Percentiles rank a stretch among this genome's conserved stretches.
These are phyloP conservation scores for Leucopsar rothschildi DNA, from an alignment of 2,113 vertebrate species.

Conservation along the genomic window DNA sequence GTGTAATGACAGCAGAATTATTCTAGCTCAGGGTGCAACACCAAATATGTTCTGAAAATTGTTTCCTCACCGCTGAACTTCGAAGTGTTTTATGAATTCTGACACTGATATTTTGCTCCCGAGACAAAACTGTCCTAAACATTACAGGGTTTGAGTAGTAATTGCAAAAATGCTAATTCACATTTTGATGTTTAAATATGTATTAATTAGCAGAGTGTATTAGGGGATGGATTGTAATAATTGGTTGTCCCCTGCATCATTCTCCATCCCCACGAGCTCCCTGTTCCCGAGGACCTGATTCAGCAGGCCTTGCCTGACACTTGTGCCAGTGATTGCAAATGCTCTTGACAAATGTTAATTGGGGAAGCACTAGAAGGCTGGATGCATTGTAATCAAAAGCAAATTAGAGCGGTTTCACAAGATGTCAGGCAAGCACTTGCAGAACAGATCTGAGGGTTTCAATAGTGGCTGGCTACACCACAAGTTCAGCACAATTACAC, in stretches of 20 bases:
- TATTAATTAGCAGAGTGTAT: constrained; percentile 65
- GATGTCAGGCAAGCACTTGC: constrained; percentile 70
- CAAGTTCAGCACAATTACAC: constrained; percentile 34
- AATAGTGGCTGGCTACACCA: constrained; percentile 17
- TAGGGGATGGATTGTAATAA: constrained; percentile 50
- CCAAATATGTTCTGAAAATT: constrained; percentile 6
- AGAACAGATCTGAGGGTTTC: constrained; percentile 59
- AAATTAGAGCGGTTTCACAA: constrained; percentile 75
- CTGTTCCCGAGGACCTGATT: constrained; percentile 14
- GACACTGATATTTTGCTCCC: constrained; percentile 55
- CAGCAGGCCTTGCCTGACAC: constrained; percentile 40
- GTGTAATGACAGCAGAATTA: not conserved
- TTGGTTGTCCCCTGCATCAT: not conserved
- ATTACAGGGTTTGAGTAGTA: constrained; percentile 35
- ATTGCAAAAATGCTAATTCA: constrained; percentile 61
- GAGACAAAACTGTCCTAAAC: constrained; percentile 55
- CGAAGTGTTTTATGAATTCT: not conserved
- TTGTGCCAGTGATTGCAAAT: constrained; percentile 70
- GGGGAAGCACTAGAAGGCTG: constrained; percentile 74
- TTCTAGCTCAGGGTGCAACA: not conserved
- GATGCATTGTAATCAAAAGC: constrained; percentile 76
- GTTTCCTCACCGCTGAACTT: constrained; percentile 3
- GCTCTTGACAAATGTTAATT: constrained; percentile 84
- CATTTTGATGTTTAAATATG: constrained; percentile 68
- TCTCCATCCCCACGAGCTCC: not conserved